phyloP scores from a whole-genome alignment of 2,113 vertebrate genomes.

The Tetrax tetrax region DNA sequence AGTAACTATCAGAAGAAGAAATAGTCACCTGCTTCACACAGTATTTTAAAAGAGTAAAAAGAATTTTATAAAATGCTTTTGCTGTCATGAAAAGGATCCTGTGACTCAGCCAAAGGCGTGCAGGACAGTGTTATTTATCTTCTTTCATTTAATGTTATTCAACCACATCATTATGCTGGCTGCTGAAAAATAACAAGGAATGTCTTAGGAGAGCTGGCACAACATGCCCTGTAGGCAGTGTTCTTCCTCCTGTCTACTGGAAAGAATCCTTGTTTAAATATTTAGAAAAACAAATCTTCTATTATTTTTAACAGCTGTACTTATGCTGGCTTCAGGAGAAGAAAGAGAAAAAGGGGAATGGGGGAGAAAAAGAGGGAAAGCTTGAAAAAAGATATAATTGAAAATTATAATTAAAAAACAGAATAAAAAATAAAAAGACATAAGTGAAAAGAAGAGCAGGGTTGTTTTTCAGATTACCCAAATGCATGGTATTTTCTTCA shows the following conservation, averaged over 20 bases:
- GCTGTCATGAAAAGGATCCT: constrained; percentile 18
- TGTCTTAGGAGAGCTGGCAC: constrained; percentile 46
- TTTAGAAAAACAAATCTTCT: constrained; percentile 61
- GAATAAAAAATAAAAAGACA: background rate
- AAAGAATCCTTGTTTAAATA: constrained; percentile 62
- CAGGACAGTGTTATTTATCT: constrained; percentile 14
- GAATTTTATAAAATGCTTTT: background rate
- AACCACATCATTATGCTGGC: constrained; percentile 55
- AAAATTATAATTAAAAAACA: background rate
- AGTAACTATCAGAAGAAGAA: background rate
- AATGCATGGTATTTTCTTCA: background rate
- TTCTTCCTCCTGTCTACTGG: constrained; percentile 58
- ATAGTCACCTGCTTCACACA: background rate
- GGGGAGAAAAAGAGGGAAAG: background rate
- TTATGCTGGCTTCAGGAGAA: background rate
- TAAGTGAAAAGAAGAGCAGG: background rate
- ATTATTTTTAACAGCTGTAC: constrained; percentile 46
- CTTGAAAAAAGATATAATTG: fast-evolving
- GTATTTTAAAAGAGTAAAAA: background rate
- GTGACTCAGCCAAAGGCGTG: constrained; percentile 41
- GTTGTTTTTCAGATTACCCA: background rate
- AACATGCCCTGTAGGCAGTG: constrained; percentile 22
- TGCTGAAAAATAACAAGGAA: constrained; percentile 47
- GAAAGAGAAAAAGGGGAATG: background rate
- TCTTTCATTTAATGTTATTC: constrained; percentile 66